Evolutionary conservation across 2,888 invertebrate genomes (phyloP).

Genomic region (Ectemnius continuus): DNA sequence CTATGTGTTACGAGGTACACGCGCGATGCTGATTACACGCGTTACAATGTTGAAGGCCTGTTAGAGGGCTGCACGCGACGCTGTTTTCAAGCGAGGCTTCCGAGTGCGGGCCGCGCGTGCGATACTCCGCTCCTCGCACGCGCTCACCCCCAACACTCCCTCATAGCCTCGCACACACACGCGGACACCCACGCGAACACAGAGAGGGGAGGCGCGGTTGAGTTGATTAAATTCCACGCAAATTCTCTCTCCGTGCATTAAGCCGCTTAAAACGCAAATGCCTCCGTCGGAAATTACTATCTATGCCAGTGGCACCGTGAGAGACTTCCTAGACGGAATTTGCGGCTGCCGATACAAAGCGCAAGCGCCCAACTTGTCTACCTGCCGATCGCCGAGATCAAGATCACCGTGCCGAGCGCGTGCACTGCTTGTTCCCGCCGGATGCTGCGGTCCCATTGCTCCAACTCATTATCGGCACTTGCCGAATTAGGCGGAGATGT

Average conservation of each 20-base stretch:
- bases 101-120: constrained; percentile 32
- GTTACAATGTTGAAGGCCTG: no score
- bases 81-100: constrained; percentile 33
- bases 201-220: constrained; percentile 14
- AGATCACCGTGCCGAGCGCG: no score
- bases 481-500: no score
- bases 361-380: no score
- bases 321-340: constrained; percentile 39
- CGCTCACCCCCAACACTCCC: constrained; percentile 11
- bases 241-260: constrained; percentile 61
- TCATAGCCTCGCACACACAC: not conserved
- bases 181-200: not conserved
- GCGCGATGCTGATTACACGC: no score
- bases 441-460: no score
- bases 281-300: constrained; percentile 54
- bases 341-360: constrained; percentile 26
- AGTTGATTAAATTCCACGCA: constrained; percentile 66
- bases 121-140: constrained; percentile 46
- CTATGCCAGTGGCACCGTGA: constrained; percentile 17
- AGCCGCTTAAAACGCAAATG: constrained; percentile 60
- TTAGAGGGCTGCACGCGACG: constrained; percentile 17
- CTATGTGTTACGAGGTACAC: no score
- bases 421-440: no score
- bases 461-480: no score
- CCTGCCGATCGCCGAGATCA: no score